Conservation (phyloP, 1,140 invertebrate genomes). For the Megalopta genalis region DNA sequence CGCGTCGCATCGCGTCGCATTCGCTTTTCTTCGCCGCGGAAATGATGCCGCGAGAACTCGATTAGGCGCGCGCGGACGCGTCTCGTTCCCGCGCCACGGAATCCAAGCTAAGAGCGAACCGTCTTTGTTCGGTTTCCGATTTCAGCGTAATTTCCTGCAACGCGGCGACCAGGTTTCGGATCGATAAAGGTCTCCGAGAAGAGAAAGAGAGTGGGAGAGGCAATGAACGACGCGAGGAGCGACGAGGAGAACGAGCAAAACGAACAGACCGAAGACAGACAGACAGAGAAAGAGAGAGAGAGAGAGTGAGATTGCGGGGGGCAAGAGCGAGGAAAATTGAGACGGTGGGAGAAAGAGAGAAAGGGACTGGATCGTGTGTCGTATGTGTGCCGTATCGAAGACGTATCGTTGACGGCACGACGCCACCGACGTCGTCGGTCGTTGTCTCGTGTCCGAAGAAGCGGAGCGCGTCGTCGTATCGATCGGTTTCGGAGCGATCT, state of each 20-base stretch:
- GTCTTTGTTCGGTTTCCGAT: constrained; percentile 16
- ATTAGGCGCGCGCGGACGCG: not conserved
- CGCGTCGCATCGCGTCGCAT: no score
- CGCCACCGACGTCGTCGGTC: no score
- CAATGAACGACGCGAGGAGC: not conserved
- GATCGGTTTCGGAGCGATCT: not conserved
- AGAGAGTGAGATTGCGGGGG: not conserved
- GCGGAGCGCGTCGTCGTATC: no score
- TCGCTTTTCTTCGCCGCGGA: no score
- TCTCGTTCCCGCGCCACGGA: not conserved
- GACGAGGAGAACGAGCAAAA: not conserved
- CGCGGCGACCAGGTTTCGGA: constrained; percentile 30
- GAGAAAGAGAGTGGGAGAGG: not conserved
- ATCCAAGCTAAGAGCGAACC: not conserved
- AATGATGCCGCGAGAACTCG: not conserved
- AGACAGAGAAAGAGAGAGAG: not conserved
- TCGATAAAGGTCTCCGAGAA: constrained; percentile 27
- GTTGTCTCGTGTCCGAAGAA: no score
- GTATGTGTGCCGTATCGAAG: constrained; percentile 4
- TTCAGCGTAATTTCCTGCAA: constrained; percentile 22
- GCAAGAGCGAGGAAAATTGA: not conserved
- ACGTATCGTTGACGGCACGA: not conserved
- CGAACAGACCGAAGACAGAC: not conserved
- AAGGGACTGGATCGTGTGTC: not conserved
- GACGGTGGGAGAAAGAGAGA: not conserved